Conservation (phyloP, 2,797 vertebrate genomes). For the Acridotheres tristis region DNA sequence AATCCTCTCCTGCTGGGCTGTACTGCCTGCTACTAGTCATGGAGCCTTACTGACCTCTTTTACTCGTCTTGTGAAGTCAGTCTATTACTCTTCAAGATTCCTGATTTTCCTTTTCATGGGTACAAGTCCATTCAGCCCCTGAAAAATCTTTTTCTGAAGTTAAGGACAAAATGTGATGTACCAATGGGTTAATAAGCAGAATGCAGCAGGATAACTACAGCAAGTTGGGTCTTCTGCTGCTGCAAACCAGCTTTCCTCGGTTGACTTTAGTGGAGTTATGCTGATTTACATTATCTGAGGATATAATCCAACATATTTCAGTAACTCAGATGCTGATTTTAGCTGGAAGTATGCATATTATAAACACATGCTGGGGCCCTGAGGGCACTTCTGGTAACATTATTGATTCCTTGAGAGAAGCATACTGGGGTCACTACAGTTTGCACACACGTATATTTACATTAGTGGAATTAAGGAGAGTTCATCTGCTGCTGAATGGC, state of each 20-base stretch:
- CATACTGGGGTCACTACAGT: neutral
- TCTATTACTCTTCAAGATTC: neutral
- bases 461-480: neutral
- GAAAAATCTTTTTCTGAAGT: neutral
- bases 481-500: neutral
- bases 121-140: neutral
- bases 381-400: constrained; percentile 29
- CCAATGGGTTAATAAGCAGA: neutral
- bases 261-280: neutral
- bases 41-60: neutral
- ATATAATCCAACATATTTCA: constrained; percentile 13
- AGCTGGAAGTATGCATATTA: constrained; percentile 33
- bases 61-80: neutral
- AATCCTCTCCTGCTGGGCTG: neutral
- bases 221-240: neutral
- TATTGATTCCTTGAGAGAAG: constrained; percentile 12
- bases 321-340: constrained; percentile 48
- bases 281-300: constrained; percentile 38
- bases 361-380: constrained; percentile 40
- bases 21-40: neutral
- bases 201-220: neutral
- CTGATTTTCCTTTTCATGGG: neutral
- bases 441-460: neutral
- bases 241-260: neutral
- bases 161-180: neutral